These are phyloP conservation scores for Ammospiza caudacuta DNA, from an alignment of 2,113 vertebrate species.

Conservation along the genomic window DNA sequence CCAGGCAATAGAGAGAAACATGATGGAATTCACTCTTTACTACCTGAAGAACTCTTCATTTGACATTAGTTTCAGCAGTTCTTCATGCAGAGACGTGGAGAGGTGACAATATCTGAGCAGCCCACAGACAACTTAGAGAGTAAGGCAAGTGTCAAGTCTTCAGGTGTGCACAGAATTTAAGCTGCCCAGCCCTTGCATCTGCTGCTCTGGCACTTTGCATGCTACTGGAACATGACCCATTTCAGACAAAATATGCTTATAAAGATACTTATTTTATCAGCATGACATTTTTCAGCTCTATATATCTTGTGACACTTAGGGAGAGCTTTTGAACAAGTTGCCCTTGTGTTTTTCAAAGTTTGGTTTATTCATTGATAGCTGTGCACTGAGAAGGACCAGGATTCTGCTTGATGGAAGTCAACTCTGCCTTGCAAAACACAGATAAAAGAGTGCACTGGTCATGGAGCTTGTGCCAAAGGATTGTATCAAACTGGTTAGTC, in stretches of 20 bases:
- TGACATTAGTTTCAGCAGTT: neutral
- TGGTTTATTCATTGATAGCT: neutral
- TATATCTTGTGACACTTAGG: neutral
- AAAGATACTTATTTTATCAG: neutral
- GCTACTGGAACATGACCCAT: neutral
- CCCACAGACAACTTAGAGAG: neutral
- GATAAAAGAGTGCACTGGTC: neutral
- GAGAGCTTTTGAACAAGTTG: neutral
- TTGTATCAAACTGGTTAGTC: accelerated
- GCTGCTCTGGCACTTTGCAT: neutral
- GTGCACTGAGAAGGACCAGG: neutral
- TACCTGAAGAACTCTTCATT: neutral
- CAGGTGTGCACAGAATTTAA: neutral
- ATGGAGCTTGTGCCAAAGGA: accelerated
- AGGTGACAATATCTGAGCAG: neutral
- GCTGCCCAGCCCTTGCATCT: neutral
- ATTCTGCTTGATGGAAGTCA: neutral
- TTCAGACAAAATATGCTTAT: neutral
- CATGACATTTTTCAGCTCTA: neutral
- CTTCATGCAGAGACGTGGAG: neutral
- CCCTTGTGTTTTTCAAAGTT: neutral
- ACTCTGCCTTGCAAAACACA: neutral
- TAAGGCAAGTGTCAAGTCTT: neutral
- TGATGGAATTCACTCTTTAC: neutral
- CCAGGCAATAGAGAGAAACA: neutral